Evolutionary conservation across 2,113 vertebrate genomes (phyloP).

Genomic region (Hippocampus guttulatus): DNA sequence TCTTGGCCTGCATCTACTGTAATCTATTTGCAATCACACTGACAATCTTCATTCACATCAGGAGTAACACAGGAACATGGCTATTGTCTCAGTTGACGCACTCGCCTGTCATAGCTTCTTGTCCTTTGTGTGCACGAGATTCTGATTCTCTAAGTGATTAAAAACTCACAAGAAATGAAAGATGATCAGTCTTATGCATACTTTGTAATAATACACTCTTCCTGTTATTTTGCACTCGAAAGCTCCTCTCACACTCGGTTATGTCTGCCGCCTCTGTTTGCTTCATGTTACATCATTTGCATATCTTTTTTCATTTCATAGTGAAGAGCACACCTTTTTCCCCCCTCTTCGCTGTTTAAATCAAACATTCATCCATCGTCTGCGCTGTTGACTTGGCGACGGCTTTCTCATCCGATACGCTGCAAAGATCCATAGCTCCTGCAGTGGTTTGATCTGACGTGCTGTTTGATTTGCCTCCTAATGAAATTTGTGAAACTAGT

Average conservation of each 20-base stretch:
- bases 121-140: not conserved
- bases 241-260: constrained; percentile 10
- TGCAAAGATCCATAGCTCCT: not conserved
- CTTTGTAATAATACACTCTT: constrained; percentile 28
- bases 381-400: not conserved
- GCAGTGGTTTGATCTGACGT: not conserved
- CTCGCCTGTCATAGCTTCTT: constrained; percentile 1
- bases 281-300: not conserved
- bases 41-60: not conserved
- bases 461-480: not conserved
- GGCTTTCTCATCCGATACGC: not conserved
- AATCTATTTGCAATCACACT: constrained; percentile 21
- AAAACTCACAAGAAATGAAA: constrained; percentile 9
- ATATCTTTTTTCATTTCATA: not conserved
- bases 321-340: not conserved
- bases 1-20: constrained; percentile 3
- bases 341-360: constrained; percentile 5
- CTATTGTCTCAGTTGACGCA: constrained; percentile 22
- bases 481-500: not conserved
- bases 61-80: constrained; percentile 1
- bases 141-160: not conserved
- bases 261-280: constrained; percentile 9
- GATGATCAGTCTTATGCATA: constrained; percentile 14
- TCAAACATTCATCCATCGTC: constrained; percentile 3
- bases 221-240: constrained; percentile 12